These are phyloP conservation scores for Podarcis cretensis DNA, from an alignment of 2,113 vertebrate species.

Conservation along the genomic window DNA sequence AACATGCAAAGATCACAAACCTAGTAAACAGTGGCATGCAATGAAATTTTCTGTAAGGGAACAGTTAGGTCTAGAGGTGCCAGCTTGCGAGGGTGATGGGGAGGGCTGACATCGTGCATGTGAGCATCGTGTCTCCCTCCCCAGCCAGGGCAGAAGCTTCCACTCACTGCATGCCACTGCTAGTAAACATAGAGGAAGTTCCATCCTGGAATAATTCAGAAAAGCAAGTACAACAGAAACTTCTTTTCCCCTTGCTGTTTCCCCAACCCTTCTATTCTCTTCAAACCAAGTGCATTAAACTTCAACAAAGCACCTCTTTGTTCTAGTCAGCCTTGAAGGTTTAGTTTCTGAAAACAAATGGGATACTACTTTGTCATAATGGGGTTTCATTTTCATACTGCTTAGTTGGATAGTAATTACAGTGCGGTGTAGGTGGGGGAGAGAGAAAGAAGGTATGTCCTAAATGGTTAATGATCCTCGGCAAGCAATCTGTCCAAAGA, in stretches of 20 bases:
- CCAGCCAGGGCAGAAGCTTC: too few relatives aligned
- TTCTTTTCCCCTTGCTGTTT: not conserved
- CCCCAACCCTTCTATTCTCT: not conserved
- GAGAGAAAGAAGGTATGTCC: conserved; percentile 21
- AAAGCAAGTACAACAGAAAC: not conserved
- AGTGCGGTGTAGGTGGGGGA: not conserved
- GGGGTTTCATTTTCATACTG: conserved; percentile 65
- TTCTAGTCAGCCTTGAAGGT: conserved; percentile 63
- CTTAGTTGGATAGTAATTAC: conserved; percentile 56
- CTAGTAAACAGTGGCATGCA: not conserved
- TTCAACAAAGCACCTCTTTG: conserved; percentile 45
- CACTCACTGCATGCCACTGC: too few relatives aligned
- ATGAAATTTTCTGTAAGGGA: too few relatives aligned
- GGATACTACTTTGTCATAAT: conserved; percentile 69
- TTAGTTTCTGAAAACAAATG: conserved; percentile 62
- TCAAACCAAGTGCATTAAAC: conserved; percentile 46
- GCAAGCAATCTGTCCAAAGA: conserved; percentile 66
- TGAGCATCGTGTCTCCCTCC: too few relatives aligned
- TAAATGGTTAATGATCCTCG: conserved; percentile 74
- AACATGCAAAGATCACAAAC: not conserved
- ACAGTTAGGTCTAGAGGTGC: too few relatives aligned
- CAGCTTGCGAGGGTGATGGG: too few relatives aligned
- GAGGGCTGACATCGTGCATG: too few relatives aligned
- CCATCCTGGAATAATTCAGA: not conserved
- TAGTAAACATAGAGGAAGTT: not conserved